A percentile compares a stretch with the other conserved stretches of the same genome.
Conservation (phyloP, 2,797 vertebrate species). For the Gorsachius magnificus region DNA sequence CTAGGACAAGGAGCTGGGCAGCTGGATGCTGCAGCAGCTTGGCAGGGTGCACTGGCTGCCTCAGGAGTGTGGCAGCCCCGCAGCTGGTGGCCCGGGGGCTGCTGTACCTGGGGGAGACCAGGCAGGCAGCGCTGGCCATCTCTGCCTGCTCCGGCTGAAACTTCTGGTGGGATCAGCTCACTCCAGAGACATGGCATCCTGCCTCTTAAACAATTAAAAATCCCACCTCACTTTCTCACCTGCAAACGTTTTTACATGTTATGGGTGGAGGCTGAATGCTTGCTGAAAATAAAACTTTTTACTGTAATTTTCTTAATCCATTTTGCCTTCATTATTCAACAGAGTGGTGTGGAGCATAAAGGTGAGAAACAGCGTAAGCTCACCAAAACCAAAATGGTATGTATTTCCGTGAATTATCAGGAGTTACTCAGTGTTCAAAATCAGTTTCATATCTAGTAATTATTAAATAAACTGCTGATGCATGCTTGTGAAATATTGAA, state of each 20-base stretch:
- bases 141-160: neutral
- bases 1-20: neutral
- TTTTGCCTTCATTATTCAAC: neutral
- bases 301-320: neutral
- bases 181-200: neutral
- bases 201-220: neutral
- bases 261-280: neutral
- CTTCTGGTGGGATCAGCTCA: neutral
- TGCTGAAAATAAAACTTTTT: neutral
- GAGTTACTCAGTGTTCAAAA: neutral
- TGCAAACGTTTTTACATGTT: neutral
- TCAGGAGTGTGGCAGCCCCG: accelerated
- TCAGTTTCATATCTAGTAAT: neutral
- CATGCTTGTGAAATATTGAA: neutral
- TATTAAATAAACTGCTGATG: neutral
- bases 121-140: neutral
- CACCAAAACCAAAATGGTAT: neutral
- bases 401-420: neutral
- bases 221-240: neutral
- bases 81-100: neutral
- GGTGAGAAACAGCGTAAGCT: neutral
- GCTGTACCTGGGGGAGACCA: accelerated
- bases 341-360: neutral
- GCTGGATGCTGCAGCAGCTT: neutral
- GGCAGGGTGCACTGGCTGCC: neutral